Percentiles rank a stretch among this genome's conserved stretches.
phyloP scores from a whole-genome alignment of 1,140 invertebrate genomes.

The Eciton burchellii region DNA sequence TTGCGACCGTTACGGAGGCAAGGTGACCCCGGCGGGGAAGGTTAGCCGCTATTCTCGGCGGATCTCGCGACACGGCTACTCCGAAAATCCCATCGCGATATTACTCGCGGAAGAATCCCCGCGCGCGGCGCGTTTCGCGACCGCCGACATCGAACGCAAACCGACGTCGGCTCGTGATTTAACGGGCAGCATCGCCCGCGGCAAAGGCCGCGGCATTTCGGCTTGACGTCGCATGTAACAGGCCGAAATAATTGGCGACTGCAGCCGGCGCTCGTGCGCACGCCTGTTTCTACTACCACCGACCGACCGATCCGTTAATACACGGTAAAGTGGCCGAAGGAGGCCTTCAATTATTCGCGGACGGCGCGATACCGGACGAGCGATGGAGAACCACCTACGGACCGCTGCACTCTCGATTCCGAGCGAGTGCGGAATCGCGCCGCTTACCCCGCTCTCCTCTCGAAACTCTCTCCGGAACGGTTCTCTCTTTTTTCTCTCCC shows the following conservation, averaged over 20 bases:
- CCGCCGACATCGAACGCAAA: slow-evolving; percentile 32
- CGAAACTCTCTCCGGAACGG: not conserved
- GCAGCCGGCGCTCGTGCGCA: not conserved
- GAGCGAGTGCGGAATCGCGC: too few species aligned
- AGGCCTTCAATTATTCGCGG: not conserved
- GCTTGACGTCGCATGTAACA: slow-evolving; percentile 32
- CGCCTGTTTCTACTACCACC: not conserved
- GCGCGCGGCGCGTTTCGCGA: slow-evolving; percentile 18
- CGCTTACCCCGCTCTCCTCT: slow-evolving; percentile 1
- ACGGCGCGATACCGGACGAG: not conserved
- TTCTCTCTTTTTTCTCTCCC: not conserved
- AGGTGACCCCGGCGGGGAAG: not conserved
- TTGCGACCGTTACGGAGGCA: too few species aligned
- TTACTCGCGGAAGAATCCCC: slow-evolving; percentile 20
- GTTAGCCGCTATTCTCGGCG: not conserved
- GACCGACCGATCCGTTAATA: slow-evolving; percentile 16
- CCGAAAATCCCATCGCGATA: not conserved
- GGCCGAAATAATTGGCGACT: slow-evolving; percentile 35
- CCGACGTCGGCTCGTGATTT: slow-evolving; percentile 32
- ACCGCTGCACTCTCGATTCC: not conserved
- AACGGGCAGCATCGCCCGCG: slow-evolving; percentile 12
- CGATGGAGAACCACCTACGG: not conserved
- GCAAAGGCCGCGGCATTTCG: slow-evolving; percentile 23
- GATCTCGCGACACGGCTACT: not conserved
- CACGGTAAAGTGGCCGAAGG: not conserved